phyloP scores from a whole-genome alignment of 2,888 invertebrate genomes.

The Erebia aethiops region DNA sequence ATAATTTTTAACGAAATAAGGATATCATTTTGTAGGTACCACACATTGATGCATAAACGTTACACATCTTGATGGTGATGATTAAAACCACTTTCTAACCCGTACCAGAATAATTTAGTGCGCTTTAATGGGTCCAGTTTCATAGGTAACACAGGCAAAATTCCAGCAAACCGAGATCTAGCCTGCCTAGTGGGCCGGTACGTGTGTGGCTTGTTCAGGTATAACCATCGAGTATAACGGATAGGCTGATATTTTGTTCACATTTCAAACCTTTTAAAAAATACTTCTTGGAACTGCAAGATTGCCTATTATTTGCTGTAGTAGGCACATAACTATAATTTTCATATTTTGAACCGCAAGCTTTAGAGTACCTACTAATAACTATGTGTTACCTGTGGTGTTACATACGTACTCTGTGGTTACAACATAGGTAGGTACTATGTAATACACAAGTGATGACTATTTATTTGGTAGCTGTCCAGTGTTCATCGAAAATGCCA shows the following conservation, averaged over 20 bases:
- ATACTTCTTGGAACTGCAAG: background rate
- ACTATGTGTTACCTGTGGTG: background rate
- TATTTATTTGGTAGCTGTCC: background rate
- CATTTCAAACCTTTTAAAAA: conserved; percentile 5
- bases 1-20: background rate
- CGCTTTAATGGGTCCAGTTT: no score
- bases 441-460: background rate
- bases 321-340: no score
- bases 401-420: no score
- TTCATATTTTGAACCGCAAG: no score
- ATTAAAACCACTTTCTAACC: background rate
- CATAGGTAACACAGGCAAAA: background rate
- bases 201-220: background rate
- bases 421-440: no score
- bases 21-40: no score
- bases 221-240: conserved; percentile 1
- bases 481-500: conserved; percentile 24
- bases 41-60: no score
- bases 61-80: no score
- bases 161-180: background rate
- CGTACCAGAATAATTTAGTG: background rate
- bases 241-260: conserved; percentile 1
- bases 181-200: background rate
- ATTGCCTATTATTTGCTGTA: background rate
- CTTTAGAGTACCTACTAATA: no score